These are phyloP conservation scores for Polylopha cassiicola DNA, from an alignment of 2,888 invertebrate species.

Conservation along the genomic window DNA sequence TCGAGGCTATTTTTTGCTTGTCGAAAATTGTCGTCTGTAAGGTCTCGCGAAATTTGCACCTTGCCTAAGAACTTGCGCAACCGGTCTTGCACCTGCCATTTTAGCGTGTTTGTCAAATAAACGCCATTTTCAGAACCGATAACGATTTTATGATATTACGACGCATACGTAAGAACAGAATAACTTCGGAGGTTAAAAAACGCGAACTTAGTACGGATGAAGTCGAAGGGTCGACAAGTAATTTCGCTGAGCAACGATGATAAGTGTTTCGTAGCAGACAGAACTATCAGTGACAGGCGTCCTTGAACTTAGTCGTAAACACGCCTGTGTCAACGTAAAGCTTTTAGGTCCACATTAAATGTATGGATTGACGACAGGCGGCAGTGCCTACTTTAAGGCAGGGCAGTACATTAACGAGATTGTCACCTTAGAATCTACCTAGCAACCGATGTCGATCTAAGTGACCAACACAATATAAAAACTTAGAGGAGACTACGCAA, in stretches of 20 bases:
- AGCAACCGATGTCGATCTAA: too few relatives aligned
- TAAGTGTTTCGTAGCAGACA: too few relatives aligned
- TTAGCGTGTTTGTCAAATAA: neutral
- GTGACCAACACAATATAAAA: too few relatives aligned
- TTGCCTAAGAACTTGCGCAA: constrained; percentile 4
- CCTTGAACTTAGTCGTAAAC: constrained; percentile 29
- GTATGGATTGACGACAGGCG: constrained; percentile 1
- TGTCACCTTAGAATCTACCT: neutral
- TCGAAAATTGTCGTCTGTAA: neutral
- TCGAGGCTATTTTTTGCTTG: too few relatives aligned
- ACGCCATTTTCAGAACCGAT: constrained; percentile 1
- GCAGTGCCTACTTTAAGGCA: constrained; percentile 11
- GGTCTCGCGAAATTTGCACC: constrained; percentile 10
- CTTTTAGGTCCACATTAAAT: constrained; percentile 14
- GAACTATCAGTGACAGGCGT: constrained; percentile 16
- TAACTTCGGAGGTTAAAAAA: too few relatives aligned
- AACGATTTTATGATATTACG: too few relatives aligned
- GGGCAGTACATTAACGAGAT: constrained; percentile 5
- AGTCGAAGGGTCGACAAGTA: too few relatives aligned
- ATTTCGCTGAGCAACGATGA: too few relatives aligned
- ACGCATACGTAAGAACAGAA: too few relatives aligned
- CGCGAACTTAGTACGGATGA: too few relatives aligned
- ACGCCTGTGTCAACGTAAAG: constrained; percentile 12
- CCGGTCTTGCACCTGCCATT: constrained; percentile 2
- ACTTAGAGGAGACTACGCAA: too few relatives aligned